These are phyloP conservation scores for Cotesia chilonis DNA, from an alignment of 1,140 invertebrate genomes.

Conservation along the genomic window DNA sequence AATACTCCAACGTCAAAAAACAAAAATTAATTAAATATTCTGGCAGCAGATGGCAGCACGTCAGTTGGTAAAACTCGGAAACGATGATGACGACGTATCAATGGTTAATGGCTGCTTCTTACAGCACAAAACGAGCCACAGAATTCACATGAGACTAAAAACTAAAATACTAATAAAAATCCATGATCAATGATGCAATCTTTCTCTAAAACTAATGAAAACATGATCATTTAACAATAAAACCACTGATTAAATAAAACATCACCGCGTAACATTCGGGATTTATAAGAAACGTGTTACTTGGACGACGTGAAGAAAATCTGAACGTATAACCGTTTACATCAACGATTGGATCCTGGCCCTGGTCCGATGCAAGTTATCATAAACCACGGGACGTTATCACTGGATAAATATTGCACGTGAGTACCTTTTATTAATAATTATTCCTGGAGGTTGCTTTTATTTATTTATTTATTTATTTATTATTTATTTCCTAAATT, in stretches of 20 bases:
- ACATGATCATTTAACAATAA: constrained; percentile 52
- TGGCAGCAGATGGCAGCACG: constrained; percentile 43
- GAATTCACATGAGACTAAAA: constrained; percentile 55
- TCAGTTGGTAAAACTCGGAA: constrained; percentile 40
- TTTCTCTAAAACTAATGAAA: constrained; percentile 48
- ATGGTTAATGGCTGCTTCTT: constrained; percentile 58
- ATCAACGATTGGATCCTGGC: constrained; percentile 48
- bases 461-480: background rate
- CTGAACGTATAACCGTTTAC: constrained; percentile 48
- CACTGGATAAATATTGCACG: constrained; percentile 54
- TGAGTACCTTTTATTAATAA: constrained; percentile 46
- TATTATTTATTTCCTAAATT: background rate
- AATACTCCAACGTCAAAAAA: background rate
- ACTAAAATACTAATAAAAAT: constrained; percentile 57
- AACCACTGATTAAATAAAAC: constrained; percentile 43
- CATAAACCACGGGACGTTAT: constrained; percentile 48
- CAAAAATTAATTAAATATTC: background rate
- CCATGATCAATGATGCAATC: constrained; percentile 59
- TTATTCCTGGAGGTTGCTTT: background rate
- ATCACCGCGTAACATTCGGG: constrained; percentile 46
- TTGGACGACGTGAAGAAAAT: constrained; percentile 3
- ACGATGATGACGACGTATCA: constrained; percentile 50
- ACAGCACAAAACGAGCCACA: constrained; percentile 48
- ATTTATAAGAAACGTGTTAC: constrained; percentile 44
- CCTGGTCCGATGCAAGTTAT: constrained; percentile 56